phyloP scores from a whole-genome alignment of 2,797 vertebrate genomes.

The Perdix hodgsoniae region DNA sequence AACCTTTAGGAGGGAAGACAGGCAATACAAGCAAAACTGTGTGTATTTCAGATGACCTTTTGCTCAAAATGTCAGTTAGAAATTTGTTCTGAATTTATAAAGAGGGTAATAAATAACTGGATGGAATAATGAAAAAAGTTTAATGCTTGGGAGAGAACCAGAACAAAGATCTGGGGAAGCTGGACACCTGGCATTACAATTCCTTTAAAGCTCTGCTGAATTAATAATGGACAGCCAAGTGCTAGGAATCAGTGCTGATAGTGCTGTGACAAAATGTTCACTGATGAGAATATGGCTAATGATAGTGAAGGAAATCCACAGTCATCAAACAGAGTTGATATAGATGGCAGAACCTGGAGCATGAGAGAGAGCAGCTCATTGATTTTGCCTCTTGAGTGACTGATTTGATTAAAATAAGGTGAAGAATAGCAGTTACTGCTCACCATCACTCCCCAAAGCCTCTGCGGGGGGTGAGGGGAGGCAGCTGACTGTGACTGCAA shows the following conservation, averaged over 20 bases:
- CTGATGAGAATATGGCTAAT: neutral
- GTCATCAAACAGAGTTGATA: accelerated
- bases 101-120: slow-evolving; percentile 40
- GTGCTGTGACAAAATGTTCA: neutral
- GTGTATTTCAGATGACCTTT: slow-evolving; percentile 57
- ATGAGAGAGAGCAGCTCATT: neutral
- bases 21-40: neutral
- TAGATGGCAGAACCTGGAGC: too few relatives aligned
- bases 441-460: neutral
- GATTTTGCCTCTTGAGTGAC: neutral
- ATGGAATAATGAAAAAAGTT: slow-evolving; percentile 27
- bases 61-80: slow-evolving; percentile 62
- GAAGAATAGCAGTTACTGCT: neutral
- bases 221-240: neutral
- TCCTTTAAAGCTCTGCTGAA: neutral
- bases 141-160: neutral
- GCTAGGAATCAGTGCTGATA: accelerated
- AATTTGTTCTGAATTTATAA: slow-evolving; percentile 49
- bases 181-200: neutral
- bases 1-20: slow-evolving; percentile 50
- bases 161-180: neutral
- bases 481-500: neutral
- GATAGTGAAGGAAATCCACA: neutral
- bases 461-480: neutral
- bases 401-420: neutral